Conservation (phyloP, 2,888 invertebrate species). For the Tetrapedia diversipes region DNA sequence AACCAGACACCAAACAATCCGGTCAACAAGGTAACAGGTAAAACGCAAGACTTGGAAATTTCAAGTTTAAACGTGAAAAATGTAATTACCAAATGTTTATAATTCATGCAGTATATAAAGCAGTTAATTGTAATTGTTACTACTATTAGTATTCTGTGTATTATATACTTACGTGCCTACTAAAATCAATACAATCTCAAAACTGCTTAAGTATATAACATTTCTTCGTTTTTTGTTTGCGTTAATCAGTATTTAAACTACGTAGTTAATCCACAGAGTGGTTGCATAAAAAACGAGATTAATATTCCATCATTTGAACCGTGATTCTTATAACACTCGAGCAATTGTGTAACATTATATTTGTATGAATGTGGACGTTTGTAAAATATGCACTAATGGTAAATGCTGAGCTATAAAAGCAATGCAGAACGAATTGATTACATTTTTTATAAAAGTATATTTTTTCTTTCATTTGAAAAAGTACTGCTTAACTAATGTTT, state of each 20-base stretch:
- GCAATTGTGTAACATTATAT: slow-evolving; percentile 4
- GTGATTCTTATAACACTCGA: background rate
- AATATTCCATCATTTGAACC: background rate
- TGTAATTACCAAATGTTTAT: background rate
- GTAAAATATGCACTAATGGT: background rate
- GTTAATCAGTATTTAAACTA: background rate
- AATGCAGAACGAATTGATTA: background rate
- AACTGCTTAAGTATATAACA: no score
- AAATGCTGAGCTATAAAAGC: background rate
- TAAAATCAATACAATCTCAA: no score
- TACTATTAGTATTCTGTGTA: background rate
- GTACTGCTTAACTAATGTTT: background rate
- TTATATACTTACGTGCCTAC: no score
- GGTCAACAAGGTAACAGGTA: slow-evolving; percentile 55
- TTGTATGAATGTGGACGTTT: background rate
- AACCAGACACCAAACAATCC: slow-evolving; percentile 35
- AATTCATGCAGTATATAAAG: background rate
- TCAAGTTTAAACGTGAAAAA: background rate
- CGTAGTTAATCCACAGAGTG: background rate
- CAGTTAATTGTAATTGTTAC: background rate
- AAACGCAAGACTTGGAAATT: slow-evolving; percentile 9
- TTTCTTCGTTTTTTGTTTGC: no score
- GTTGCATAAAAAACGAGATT: no score
- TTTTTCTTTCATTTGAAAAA: background rate
- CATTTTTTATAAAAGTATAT: background rate